Conservation (phyloP, 2,113 vertebrate species). For the Hypocryptadius cinnamomeus region DNA sequence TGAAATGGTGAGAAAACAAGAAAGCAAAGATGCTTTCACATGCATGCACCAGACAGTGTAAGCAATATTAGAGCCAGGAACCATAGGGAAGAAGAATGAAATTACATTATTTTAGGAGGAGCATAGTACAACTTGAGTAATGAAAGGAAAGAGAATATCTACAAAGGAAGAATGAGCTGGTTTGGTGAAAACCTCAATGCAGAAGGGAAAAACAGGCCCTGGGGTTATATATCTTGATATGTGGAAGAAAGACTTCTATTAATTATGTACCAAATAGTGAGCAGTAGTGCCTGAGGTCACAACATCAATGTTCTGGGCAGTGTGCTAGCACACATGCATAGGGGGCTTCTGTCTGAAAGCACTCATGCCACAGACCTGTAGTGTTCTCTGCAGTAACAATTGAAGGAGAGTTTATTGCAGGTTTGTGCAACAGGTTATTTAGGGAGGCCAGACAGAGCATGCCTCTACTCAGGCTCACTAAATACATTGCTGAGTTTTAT, state of each 20-base stretch:
- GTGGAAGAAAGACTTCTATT: not conserved
- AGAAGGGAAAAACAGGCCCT: not conserved
- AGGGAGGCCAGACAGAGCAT: not conserved
- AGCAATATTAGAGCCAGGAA: not conserved
- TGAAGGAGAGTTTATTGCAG: not conserved
- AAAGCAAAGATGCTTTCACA: not conserved
- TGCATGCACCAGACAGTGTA: not conserved
- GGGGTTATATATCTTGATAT: not conserved
- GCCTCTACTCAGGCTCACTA: not conserved
- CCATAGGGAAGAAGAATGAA: not conserved
- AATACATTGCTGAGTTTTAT: not conserved
- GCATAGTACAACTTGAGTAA: not conserved
- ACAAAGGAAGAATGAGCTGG: not conserved
- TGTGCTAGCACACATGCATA: too few relatives aligned
- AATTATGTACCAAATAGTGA: not conserved
- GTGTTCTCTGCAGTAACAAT: not conserved
- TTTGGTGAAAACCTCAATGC: not conserved
- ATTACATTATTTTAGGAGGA: not conserved
- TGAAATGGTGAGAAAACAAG: not conserved
- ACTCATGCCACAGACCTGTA: rapidly evolving
- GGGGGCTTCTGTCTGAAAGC: not conserved
- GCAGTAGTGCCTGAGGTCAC: not conserved
- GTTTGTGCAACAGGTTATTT: rapidly evolving
- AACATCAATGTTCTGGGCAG: not conserved
- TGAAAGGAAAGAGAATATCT: not conserved